Evolutionary conservation across 2,113 vertebrate genomes (phyloP).

Genomic region (Anser brachyrhynchus): DNA sequence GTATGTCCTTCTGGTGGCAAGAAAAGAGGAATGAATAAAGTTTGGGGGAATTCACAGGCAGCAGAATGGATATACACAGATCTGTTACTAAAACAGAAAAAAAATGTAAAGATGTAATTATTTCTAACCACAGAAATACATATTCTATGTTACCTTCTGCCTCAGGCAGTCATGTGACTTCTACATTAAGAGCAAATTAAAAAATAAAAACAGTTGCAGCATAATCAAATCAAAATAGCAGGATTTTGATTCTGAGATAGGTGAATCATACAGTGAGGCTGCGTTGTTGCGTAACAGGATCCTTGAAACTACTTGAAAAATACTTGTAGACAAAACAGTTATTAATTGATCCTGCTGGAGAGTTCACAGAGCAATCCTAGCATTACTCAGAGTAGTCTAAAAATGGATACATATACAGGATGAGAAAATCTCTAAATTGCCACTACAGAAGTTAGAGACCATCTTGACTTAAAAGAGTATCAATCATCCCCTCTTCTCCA

Average conservation of each 20-base stretch:
- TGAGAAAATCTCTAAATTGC: neutral
- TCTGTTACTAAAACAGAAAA: neutral
- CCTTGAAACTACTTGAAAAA: neutral
- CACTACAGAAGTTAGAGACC: neutral
- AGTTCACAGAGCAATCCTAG: neutral
- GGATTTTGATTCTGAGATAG: neutral
- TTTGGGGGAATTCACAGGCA: neutral
- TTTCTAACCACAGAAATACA: neutral
- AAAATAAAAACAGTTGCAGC: conserved; percentile 1
- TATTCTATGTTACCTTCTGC: neutral
- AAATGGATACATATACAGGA: neutral
- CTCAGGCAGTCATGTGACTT: neutral
- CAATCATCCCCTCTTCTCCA: neutral
- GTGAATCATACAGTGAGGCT: neutral
- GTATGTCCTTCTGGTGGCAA: neutral
- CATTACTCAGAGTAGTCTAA: neutral
- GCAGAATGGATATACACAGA: neutral
- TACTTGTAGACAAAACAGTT: neutral
- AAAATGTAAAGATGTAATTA: neutral
- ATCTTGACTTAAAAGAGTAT: neutral
- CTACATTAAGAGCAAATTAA: neutral
- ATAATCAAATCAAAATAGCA: neutral
- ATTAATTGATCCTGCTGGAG: neutral
- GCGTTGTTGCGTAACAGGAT: neutral
- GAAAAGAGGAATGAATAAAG: neutral